Conservation (phyloP, 2,888 invertebrate genomes). For the Ophion obscuratus region DNA sequence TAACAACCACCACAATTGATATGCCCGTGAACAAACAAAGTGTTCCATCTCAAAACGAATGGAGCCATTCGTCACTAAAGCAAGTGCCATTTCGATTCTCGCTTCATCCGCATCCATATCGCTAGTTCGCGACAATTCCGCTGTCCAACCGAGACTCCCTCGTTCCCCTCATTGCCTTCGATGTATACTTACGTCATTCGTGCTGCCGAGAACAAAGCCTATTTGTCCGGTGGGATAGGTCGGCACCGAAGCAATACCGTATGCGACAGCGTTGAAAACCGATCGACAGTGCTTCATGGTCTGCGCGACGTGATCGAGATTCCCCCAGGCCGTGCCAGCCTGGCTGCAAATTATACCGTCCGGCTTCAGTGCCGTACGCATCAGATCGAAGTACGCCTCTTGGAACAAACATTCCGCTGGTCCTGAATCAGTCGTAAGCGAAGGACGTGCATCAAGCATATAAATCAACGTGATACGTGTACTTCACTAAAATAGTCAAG, state of each 20-base stretch:
- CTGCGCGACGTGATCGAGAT: conserved; percentile 90
- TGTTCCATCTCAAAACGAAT: too few relatives aligned
- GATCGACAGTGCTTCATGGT: conserved; percentile 91
- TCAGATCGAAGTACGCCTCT: conserved; percentile 92
- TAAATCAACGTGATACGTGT: not conserved
- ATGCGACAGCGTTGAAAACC: conserved; percentile 92
- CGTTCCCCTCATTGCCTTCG: not conserved
- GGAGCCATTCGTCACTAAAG: too few relatives aligned
- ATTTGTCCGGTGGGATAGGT: conserved; percentile 99
- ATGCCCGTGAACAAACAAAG: not conserved
- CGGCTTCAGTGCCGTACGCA: conserved; percentile 93
- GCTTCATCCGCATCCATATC: too few relatives aligned
- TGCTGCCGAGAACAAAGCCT: conserved; percentile 95
- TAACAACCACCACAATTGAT: too few relatives aligned
- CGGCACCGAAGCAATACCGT: conserved; percentile 94
- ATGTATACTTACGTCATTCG: conserved; percentile 86
- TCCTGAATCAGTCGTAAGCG: conserved; percentile 82
- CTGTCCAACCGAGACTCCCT: not conserved
- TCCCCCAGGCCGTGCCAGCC: conserved; percentile 91
- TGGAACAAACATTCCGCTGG: conserved; percentile 90
- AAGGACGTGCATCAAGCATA: not conserved
- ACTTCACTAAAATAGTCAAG: not conserved
- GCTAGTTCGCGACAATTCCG: not conserved
- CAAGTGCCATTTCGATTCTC: not conserved
- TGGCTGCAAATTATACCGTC: conserved; percentile 98